These are phyloP conservation scores for Aplocera efformata DNA, from an alignment of 2,888 invertebrate species.

Conservation along the genomic window DNA sequence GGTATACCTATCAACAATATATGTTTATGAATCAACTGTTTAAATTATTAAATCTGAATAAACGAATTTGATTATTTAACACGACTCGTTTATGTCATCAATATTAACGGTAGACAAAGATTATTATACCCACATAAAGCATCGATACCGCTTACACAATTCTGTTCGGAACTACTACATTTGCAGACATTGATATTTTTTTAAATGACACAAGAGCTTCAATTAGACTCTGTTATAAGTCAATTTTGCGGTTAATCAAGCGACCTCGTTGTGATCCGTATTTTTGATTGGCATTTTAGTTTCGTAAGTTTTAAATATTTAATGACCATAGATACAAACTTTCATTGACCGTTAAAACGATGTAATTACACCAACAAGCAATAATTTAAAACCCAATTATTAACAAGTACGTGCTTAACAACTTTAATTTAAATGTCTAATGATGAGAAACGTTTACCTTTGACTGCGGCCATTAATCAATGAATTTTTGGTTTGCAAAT, in stretches of 20 bases:
- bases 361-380: conserved; percentile 4
- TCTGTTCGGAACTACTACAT: too few relatives aligned
- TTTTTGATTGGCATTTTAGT: conserved; percentile 34
- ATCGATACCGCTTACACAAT: too few relatives aligned
- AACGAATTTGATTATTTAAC: too few relatives aligned
- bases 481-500: too few relatives aligned
- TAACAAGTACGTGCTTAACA: conserved; percentile 4
- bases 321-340: conserved; percentile 10
- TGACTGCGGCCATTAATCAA: too few relatives aligned
- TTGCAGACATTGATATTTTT: too few relatives aligned
- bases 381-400: conserved; percentile 10
- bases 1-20: too few relatives aligned
- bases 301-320: conserved; percentile 35
- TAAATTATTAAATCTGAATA: too few relatives aligned
- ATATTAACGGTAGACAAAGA: too few relatives aligned
- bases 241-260: conserved; percentile 27
- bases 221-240: conserved; percentile 32
- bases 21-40: too few relatives aligned
- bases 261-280: conserved; percentile 35
- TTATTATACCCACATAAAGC: too few relatives aligned
- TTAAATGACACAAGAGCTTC: conserved; percentile 24
- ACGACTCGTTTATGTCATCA: too few relatives aligned
- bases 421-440: conserved; percentile 4
- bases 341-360: conserved; percentile 11
- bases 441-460: neutral